These are phyloP conservation scores for Sporophila hypoxantha DNA, from an alignment of 2,113 vertebrate species.

Conservation along the genomic window DNA sequence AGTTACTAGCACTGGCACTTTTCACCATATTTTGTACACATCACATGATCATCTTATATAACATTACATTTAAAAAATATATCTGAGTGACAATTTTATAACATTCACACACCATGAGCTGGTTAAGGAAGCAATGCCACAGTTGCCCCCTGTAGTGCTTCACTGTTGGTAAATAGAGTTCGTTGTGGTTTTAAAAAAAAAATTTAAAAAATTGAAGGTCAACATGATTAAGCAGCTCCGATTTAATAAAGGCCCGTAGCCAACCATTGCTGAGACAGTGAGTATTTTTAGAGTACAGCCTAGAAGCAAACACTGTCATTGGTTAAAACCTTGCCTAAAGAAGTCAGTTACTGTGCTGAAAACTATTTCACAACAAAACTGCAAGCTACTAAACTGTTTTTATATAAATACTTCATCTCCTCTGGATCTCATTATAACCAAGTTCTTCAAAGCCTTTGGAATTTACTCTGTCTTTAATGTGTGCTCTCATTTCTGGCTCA, in stretches of 20 bases:
- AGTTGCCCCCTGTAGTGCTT: slow-evolving; percentile 85
- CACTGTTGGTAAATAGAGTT: slow-evolving; percentile 73
- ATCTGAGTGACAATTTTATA: slow-evolving; percentile 77
- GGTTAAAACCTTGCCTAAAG: slow-evolving; percentile 81
- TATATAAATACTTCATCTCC: slow-evolving; percentile 84
- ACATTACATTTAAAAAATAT: slow-evolving; percentile 89
- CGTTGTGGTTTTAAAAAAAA: slow-evolving; percentile 67
- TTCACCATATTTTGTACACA: slow-evolving; percentile 95
- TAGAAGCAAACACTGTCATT: slow-evolving; percentile 81
- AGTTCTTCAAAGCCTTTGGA: slow-evolving; percentile 77
- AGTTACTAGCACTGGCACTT: slow-evolving; percentile 95
- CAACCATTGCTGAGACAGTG: slow-evolving; percentile 66
- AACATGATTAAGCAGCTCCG: slow-evolving; percentile 81
- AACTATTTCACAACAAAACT: slow-evolving; percentile 79
- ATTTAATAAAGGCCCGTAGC: slow-evolving; percentile 70
- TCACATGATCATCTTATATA: slow-evolving; percentile 91
- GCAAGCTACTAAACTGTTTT: slow-evolving; percentile 79
- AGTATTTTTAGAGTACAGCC: slow-evolving; percentile 74
- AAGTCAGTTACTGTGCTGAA: slow-evolving; percentile 77
- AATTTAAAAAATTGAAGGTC: slow-evolving; percentile 52
- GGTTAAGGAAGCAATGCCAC: slow-evolving; percentile 70
- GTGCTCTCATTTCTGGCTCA: slow-evolving; percentile 67
- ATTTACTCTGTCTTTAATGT: slow-evolving; percentile 66
- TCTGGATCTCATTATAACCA: slow-evolving; percentile 74
- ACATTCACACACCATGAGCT: slow-evolving; percentile 77